phyloP scores from a whole-genome alignment of 1,140 invertebrate genomes.

The Caenorhabditis remanei region DNA sequence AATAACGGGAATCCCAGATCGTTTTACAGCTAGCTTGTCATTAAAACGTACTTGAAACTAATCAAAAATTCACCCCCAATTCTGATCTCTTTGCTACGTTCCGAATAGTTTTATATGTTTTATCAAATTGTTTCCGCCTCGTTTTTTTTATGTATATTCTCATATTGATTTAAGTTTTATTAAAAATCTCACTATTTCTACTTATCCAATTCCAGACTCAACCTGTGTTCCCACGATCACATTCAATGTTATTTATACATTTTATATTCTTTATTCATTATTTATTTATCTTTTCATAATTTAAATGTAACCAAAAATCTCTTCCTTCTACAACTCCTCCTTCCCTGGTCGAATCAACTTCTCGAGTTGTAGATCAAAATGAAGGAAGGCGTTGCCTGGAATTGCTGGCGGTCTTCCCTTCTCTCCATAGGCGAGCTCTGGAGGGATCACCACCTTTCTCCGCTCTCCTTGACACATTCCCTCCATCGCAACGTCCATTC shows the following conservation, averaged over 20 bases:
- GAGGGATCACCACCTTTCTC: conserved; percentile 80
- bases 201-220: too few relatives aligned
- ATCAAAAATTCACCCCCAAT: too few relatives aligned
- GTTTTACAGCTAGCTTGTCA: conserved; percentile 3
- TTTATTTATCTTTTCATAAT: background rate
- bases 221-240: background rate
- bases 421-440: conserved; percentile 80
- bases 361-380: conserved; percentile 69
- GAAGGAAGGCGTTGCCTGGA: conserved; percentile 77
- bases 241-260: background rate
- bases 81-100: too few relatives aligned
- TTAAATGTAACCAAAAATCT: background rate
- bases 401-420: conserved; percentile 79
- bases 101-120: too few relatives aligned
- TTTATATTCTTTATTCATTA: background rate
- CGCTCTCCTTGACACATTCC: conserved; percentile 81
- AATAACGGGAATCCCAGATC: background rate
- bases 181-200: too few relatives aligned
- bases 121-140: too few relatives aligned
- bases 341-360: conserved; percentile 22
- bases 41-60: too few relatives aligned
- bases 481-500: conserved; percentile 76
- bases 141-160: too few relatives aligned
- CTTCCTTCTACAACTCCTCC: background rate
- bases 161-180: too few relatives aligned